These are phyloP conservation scores for Benitochromis conjunctus DNA, from an alignment of 2,113 vertebrate genomes.

Conservation along the genomic window DNA sequence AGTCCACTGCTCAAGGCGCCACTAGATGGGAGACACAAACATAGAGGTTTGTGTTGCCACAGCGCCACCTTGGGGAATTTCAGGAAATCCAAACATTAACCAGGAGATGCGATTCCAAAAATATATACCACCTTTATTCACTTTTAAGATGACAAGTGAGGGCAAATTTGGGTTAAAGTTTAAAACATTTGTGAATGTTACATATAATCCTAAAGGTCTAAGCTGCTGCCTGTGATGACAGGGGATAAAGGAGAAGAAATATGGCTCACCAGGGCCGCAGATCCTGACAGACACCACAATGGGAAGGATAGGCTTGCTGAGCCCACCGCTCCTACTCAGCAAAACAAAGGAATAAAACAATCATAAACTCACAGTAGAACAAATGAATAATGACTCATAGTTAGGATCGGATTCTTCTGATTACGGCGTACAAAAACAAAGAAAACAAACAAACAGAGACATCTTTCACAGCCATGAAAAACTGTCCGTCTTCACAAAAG, in stretches of 20 bases:
- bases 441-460: background rate
- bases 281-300: background rate
- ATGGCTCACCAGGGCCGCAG: background rate
- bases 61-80: background rate
- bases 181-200: background rate
- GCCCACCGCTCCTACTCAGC: background rate
- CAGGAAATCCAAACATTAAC: background rate
- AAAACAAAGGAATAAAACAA: background rate
- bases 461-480: background rate
- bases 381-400: background rate
- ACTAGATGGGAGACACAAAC: slow-evolving; percentile 72
- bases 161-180: background rate
- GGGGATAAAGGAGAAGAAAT: background rate
- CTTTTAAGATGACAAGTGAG: background rate
- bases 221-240: background rate
- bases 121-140: background rate
- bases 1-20: slow-evolving; percentile 83
- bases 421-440: background rate
- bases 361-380: background rate
- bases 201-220: background rate
- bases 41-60: slow-evolving; percentile 47
- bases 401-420: background rate
- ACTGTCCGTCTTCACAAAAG: no score
- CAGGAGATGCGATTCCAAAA: background rate
- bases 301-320: background rate